A percentile compares a stretch with the other conserved stretches of the same genome.
Conservation (phyloP, 2,797 vertebrate species). For the Tinamus major region DNA sequence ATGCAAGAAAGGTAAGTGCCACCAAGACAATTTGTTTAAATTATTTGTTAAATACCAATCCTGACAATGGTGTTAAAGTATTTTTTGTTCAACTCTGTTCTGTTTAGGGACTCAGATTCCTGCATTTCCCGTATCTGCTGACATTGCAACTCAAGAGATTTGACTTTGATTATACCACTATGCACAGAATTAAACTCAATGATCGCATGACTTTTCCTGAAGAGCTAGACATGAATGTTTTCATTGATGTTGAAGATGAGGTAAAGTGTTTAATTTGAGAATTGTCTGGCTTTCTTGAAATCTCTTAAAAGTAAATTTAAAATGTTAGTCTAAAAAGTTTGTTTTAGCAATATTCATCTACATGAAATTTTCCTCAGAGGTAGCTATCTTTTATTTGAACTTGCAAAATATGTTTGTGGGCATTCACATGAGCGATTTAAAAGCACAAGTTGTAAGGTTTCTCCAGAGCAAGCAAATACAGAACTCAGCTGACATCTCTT, state of each 20-base stretch:
- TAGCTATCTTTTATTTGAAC: background rate
- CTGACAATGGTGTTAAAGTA: background rate
- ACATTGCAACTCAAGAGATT: conserved; percentile 97
- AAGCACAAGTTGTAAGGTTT: background rate
- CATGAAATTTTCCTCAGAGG: background rate
- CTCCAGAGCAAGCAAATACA: background rate
- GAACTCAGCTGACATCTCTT: background rate
- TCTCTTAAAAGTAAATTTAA: background rate
- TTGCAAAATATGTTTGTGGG: background rate
- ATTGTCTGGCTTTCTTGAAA: background rate
- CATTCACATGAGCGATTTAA: background rate
- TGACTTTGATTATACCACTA: conserved; percentile 99
- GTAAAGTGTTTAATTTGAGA: conserved; percentile 75
- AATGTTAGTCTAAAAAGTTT: background rate
- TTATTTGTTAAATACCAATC: background rate
- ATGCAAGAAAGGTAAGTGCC: conserved; percentile 92
- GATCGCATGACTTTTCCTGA: conserved; percentile 99
- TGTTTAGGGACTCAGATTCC: conserved; percentile 92
- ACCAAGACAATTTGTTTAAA: background rate
- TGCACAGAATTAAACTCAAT: conserved; percentile 99
- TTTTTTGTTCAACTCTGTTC: conserved; percentile 7
- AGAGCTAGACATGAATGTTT: conserved; percentile 97
- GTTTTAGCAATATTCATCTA: background rate
- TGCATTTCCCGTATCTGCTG: conserved; percentile 97
- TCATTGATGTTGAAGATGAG: conserved; percentile 98